phyloP scores from a whole-genome alignment of 2,888 invertebrate genomes.

The Tenthredo scrophulariae region DNA sequence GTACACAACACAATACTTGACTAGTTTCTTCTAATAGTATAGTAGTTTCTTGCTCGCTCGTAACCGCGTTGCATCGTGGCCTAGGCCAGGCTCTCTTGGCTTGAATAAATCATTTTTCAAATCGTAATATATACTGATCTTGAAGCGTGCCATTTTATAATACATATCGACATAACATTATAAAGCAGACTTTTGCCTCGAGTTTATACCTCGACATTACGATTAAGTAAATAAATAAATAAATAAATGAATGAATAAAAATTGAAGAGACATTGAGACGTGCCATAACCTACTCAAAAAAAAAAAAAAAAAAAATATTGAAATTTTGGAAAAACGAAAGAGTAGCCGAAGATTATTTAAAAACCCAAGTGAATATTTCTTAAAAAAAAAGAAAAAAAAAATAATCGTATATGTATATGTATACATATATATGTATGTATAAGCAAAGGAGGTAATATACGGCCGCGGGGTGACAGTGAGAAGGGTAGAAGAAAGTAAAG shows the following conservation, averaged over 20 bases:
- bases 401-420: background rate
- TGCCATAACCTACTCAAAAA: background rate
- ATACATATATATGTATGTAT: too few species aligned
- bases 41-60: background rate
- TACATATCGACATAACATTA: background rate
- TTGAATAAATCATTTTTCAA: background rate
- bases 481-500: background rate
- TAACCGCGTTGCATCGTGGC: background rate
- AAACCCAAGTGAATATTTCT: background rate
- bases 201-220: background rate
- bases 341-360: too few species aligned
- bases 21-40: background rate
- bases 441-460: background rate
- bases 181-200: background rate
- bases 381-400: background rate
- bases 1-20: background rate
- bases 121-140: background rate
- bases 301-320: background rate
- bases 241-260: background rate
- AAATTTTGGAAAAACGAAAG: too few species aligned
- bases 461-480: background rate
- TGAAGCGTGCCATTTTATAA: conserved; percentile 15
- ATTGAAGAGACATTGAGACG: background rate
- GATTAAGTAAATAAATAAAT: background rate
- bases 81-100: background rate